Evolutionary conservation across 2,888 invertebrate species (phyloP).

Genomic region (Coecobrya sp.): DNA sequence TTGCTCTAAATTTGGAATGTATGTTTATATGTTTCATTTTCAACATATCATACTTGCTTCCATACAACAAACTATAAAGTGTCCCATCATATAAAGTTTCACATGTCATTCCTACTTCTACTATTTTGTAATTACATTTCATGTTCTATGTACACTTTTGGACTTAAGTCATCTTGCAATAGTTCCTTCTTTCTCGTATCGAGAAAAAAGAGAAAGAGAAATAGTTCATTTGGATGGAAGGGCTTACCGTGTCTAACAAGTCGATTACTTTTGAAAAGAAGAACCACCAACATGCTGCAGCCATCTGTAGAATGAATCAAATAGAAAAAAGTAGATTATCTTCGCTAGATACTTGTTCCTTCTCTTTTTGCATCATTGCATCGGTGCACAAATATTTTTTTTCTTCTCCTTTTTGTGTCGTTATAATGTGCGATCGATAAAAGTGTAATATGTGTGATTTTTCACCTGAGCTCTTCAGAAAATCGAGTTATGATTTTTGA

Average conservation of each 20-base stretch:
- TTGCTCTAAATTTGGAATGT: constrained; percentile 12
- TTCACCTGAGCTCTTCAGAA: constrained; percentile 40
- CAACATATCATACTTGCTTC: neutral
- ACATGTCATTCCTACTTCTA: too few relatives aligned
- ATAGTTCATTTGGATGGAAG: constrained; percentile 23
- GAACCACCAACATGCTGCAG: constrained; percentile 89
- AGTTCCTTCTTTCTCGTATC: neutral
- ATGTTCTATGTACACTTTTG: constrained; percentile 23
- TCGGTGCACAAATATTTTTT: constrained; percentile 30
- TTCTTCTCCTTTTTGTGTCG: neutral
- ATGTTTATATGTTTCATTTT: neutral
- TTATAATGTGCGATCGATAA: neutral
- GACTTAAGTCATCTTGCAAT: neutral
- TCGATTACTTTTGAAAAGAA: constrained; percentile 90
- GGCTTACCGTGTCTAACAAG: constrained; percentile 89
- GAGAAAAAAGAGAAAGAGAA: neutral
- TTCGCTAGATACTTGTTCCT: constrained; percentile 11
- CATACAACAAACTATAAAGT: too few relatives aligned
- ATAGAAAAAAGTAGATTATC: constrained; percentile 56
- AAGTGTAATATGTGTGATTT: constrained; percentile 29
- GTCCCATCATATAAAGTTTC: too few relatives aligned
- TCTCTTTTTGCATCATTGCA: constrained; percentile 41
- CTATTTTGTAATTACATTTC: constrained; percentile 63
- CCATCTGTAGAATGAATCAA: constrained; percentile 88
- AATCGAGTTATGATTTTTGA: constrained; percentile 29